Evolutionary conservation across 2,797 vertebrate species (phyloP).

Genomic region (Lophura swinhoii): DNA sequence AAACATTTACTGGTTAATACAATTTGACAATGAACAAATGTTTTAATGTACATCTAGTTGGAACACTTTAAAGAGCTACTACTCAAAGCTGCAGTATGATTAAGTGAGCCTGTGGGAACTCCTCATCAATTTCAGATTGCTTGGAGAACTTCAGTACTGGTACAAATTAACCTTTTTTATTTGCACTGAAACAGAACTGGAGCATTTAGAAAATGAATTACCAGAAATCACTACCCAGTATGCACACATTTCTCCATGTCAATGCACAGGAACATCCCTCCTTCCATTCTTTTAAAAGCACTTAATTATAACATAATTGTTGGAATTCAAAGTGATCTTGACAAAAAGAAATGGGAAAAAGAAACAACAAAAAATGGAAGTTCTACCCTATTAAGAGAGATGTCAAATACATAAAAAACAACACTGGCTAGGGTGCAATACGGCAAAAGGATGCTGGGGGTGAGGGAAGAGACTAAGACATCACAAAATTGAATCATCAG

Average conservation of each 20-base stretch:
- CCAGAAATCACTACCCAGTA: not conserved
- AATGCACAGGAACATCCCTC: not conserved
- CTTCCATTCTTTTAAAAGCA: constrained; percentile 4
- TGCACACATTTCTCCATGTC: not conserved
- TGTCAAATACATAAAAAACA: not conserved
- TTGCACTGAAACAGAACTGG: constrained; percentile 1
- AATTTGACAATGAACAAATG: not conserved
- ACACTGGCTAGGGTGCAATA: not conserved
- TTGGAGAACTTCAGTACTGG: not conserved
- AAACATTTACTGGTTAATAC: not conserved
- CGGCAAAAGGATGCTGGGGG: not conserved
- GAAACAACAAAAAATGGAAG: not conserved
- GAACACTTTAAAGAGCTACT: not conserved
- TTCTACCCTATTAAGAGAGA: not conserved
- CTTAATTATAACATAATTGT: not conserved
- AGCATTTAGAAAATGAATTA: not conserved
- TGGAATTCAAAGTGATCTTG: not conserved
- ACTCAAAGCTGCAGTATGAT: not conserved
- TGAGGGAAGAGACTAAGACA: not conserved
- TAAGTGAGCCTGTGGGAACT: not conserved
- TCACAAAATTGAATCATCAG: not conserved
- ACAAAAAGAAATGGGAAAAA: constrained; percentile 8
- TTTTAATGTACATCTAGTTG: not conserved
- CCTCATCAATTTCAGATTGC: not conserved
- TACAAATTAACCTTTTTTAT: constrained; percentile 5